Base-by-base conservation (phyloP, 2,888 invertebrate genomes). In the Pinctada fucata region DNA sequence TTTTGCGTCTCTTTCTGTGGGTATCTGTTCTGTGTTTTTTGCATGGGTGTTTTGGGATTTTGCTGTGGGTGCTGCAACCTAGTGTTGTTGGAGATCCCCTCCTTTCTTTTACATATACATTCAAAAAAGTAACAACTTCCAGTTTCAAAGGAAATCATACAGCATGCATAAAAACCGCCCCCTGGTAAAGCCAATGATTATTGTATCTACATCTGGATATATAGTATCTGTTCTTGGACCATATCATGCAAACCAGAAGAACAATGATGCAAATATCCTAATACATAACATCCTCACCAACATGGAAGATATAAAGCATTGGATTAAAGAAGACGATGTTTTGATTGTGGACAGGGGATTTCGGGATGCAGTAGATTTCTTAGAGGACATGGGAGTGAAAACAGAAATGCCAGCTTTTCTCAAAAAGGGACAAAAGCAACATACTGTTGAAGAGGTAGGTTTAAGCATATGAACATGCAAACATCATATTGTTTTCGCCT, bases 191-290 rank as follows among this genome's bases (percentile, higher is more conserved):
- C 31, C 31, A 31, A 31, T 31, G 31, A 31, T 31, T 31, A 31
- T 31, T 31, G 31, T 31, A 31, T 31, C 31, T 31, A 31, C 31
- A 31, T 31, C 31, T 31, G 31, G 31, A 31, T 31, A 31, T 31
- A 31, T 31, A 31, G 31, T 31, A 31, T 31, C 31, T 31, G 31
- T 31, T 31, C 31, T 79, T 31, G 79, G 79, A 8, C 75, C 79
- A 16, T 79, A 79, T 48, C 68, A 58, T n/a, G 71, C 79, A 48
- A 64, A 79, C 47, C 49, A 48, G 45, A 79, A 75, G 45, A 79
- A 79, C n/a, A 79, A 79, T 50, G 79, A 79, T 75, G 72, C 75
- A 3, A 75, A 58, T 10, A 75, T 79, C 8, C n/a, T 75, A n/a
- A 75, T 75, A 50, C 79, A 79, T 50, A 72, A 52, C 2, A 58